phyloP scores from a whole-genome alignment of 1,140 invertebrate genomes.

The Drosophila orena region DNA sequence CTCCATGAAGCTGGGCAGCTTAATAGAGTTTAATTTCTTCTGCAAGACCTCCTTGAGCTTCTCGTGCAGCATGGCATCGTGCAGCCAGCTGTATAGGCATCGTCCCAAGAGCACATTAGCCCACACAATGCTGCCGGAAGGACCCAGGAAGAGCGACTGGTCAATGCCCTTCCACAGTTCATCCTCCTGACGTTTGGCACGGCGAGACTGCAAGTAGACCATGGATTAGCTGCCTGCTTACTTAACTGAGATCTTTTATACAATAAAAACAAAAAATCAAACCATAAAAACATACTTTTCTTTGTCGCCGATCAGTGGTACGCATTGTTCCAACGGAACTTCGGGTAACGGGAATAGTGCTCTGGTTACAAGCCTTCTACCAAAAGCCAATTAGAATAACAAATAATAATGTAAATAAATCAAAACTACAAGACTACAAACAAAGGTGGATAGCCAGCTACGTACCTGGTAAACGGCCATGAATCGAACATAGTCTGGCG shows the following conservation, averaged over 20 bases:
- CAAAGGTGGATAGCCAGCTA: background rate
- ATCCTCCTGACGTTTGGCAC: conserved; percentile 75
- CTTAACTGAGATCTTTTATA: background rate
- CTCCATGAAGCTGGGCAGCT: conserved; percentile 95
- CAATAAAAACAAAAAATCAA: conserved; percentile 5
- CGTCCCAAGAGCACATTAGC: conserved; percentile 91
- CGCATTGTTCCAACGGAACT: background rate
- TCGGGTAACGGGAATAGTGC: conserved; percentile 64
- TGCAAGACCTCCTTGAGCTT: conserved; percentile 92
- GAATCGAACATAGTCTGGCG: conserved; percentile 71
- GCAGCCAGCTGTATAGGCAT: conserved; percentile 91
- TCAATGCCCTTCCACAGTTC: conserved; percentile 84
- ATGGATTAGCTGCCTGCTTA: background rate
- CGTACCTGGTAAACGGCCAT: conserved; percentile 82
- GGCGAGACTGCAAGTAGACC: conserved; percentile 52
- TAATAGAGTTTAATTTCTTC: conserved; percentile 94
- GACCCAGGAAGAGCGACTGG: conserved; percentile 78
- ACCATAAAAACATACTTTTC: conserved; percentile 67
- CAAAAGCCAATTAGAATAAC: conserved; percentile 38
- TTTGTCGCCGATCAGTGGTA: conserved; percentile 5
- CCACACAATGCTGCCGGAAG: conserved; percentile 86
- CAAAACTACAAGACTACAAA: conserved; percentile 33
- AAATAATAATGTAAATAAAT: conserved; percentile 23
- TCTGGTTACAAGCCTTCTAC: conserved; percentile 77
- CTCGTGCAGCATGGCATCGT: conserved; percentile 87